These are phyloP conservation scores for Telmatochromis sp. DNA, from an alignment of 2,113 vertebrate genomes.

Conservation along the genomic window DNA sequence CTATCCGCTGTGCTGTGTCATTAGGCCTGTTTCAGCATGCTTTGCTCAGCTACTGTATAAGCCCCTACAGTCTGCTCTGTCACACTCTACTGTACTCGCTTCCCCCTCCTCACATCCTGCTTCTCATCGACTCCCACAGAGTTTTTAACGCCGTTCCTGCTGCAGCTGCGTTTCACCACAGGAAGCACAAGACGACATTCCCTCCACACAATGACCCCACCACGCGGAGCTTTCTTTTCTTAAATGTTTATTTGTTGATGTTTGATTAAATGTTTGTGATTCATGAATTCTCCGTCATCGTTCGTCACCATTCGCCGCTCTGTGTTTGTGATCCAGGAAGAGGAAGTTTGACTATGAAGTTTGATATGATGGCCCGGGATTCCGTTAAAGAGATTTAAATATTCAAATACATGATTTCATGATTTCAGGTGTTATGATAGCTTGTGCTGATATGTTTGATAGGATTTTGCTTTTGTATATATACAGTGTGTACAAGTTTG, in stretches of 20 bases:
- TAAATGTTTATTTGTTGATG: background rate
- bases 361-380: background rate
- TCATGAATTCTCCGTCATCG: rapidly evolving
- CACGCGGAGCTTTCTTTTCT: background rate
- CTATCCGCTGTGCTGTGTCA: background rate
- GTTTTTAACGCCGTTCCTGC: background rate
- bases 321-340: background rate
- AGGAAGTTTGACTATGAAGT: background rate
- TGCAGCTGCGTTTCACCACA: constrained; percentile 29
- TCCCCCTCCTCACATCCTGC: constrained; percentile 34
- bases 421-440: background rate
- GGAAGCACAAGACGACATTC: constrained; percentile 29
- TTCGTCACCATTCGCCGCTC: rapidly evolving
- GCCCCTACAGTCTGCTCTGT: background rate
- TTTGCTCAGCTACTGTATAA: background rate
- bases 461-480: background rate
- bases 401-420: background rate
- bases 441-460: background rate
- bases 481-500: background rate
- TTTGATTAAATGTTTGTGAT: background rate
- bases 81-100: background rate
- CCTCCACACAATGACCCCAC: constrained; percentile 30
- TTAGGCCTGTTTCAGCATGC: background rate
- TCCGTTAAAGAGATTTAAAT: background rate
- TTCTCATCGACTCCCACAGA: constrained; percentile 7